Percentiles rank a stretch among this genome's conserved stretches.
Evolutionary conservation across 92 coral and sea anemone species (phyloP).

Genomic region (Anthopleura xanthogrammica): DNA sequence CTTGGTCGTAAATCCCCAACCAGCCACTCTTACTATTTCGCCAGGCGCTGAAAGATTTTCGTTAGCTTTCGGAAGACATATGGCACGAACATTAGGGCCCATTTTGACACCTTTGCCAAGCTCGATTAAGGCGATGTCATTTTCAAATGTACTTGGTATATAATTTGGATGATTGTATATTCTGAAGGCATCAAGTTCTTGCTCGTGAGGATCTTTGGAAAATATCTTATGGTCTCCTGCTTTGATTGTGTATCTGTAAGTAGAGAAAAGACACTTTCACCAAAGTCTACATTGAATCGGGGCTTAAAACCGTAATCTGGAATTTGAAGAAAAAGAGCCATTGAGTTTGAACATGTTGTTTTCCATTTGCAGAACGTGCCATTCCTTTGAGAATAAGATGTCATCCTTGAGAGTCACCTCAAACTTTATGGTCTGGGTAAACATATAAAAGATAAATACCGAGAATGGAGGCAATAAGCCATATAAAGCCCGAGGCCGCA

Average conservation of each 20-base stretch:
- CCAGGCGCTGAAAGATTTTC: conserved; percentile 3
- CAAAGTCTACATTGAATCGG: too few relatives aligned
- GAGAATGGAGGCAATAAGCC: too few relatives aligned
- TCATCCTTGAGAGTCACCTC: too few relatives aligned
- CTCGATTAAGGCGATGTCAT: conserved; percentile 55
- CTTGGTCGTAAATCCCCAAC: conserved; percentile 54
- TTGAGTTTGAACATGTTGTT: too few relatives aligned
- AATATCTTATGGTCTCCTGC: conserved; percentile 34
- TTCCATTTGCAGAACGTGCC: too few relatives aligned
- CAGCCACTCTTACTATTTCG: conserved; percentile 33
- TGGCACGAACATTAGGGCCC: conserved; percentile 24
- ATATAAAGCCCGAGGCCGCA: too few relatives aligned
- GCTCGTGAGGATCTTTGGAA: conserved; percentile 13
- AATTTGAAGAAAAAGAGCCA: too few relatives aligned
- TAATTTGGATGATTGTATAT: conserved; percentile 42
- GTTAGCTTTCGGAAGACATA: conserved; percentile 51
- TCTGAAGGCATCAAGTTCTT: conserved; percentile 1
- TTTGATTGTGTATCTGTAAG: conserved; percentile 14
- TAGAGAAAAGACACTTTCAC: not conserved
- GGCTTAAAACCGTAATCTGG: too few relatives aligned
- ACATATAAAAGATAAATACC: too few relatives aligned
- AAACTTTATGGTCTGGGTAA: too few relatives aligned
- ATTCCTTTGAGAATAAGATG: too few relatives aligned
- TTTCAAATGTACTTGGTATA: not conserved
- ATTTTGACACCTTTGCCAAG: conserved; percentile 36